These are phyloP conservation scores for Urophycis tenuis DNA, from an alignment of 2,797 vertebrate genomes.

Conservation along the genomic window DNA sequence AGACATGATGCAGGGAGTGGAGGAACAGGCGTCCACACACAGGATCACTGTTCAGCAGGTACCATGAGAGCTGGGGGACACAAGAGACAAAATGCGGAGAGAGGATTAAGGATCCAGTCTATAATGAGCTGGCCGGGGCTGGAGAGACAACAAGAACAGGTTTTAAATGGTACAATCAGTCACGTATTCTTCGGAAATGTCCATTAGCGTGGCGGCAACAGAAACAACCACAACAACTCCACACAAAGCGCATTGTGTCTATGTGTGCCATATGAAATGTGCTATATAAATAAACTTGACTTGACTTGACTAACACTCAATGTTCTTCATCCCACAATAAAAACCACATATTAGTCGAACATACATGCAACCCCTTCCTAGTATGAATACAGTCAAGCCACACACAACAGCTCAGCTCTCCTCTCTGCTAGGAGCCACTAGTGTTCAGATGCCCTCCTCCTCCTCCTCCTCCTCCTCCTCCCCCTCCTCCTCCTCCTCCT, in stretches of 20 bases:
- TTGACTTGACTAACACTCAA: no score
- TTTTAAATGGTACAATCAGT: not conserved
- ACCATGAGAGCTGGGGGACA: constrained; percentile 71
- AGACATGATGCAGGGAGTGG: constrained; percentile 70
- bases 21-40: constrained; percentile 64
- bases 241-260: no score
- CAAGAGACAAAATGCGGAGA: not conserved
- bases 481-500: not conserved
- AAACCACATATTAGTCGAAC: not conserved
- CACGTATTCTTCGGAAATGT: not conserved
- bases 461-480: no score
- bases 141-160: not conserved
- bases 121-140: not conserved
- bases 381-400: not conserved
- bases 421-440: not conserved
- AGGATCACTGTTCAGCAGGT: constrained; percentile 66
- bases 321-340: not conserved
- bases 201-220: not conserved
- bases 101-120: constrained; percentile 15
- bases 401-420: not conserved
- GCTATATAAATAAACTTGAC: no score
- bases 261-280: no score
- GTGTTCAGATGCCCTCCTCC: no score
- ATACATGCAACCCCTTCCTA: not conserved
- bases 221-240: not conserved